Conservation (phyloP, 2,113 vertebrate genomes). For the Girardinichthys multiradiatus region DNA sequence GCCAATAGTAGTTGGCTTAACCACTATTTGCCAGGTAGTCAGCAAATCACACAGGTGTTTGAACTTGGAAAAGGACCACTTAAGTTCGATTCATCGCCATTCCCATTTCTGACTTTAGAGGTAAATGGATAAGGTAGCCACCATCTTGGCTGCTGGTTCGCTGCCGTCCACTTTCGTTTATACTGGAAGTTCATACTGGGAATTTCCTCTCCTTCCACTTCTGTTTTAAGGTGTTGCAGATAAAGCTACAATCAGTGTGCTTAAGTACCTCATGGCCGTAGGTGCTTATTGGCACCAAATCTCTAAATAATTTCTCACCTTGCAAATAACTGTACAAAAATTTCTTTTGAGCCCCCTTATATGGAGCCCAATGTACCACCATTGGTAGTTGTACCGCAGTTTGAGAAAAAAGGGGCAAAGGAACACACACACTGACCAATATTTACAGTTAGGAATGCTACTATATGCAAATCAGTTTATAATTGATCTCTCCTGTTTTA, state of each 20-base stretch:
- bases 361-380: too few relatives aligned
- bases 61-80: not conserved
- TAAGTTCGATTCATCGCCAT: not conserved
- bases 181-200: not conserved
- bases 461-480: too few relatives aligned
- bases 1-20: not conserved
- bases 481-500: too few relatives aligned
- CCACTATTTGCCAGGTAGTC: not conserved
- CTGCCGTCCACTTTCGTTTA: not conserved
- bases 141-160: not conserved
- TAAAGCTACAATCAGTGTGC: not conserved
- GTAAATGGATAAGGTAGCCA: not conserved
- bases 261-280: not conserved
- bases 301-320: too few relatives aligned
- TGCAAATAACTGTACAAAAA: too few relatives aligned
- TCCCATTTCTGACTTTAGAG: not conserved
- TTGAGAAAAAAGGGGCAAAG: too few relatives aligned
- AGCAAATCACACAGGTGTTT: not conserved
- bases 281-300: not conserved
- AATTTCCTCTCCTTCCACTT: not conserved
- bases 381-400: too few relatives aligned
- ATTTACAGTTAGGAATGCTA: too few relatives aligned
- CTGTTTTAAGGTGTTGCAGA: not conserved
- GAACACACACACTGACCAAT: too few relatives aligned
- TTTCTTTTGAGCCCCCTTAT: too few relatives aligned